These are phyloP conservation scores for Raja brachyura DNA, from an alignment of 2,113 vertebrate genomes.

Conservation along the genomic window DNA sequence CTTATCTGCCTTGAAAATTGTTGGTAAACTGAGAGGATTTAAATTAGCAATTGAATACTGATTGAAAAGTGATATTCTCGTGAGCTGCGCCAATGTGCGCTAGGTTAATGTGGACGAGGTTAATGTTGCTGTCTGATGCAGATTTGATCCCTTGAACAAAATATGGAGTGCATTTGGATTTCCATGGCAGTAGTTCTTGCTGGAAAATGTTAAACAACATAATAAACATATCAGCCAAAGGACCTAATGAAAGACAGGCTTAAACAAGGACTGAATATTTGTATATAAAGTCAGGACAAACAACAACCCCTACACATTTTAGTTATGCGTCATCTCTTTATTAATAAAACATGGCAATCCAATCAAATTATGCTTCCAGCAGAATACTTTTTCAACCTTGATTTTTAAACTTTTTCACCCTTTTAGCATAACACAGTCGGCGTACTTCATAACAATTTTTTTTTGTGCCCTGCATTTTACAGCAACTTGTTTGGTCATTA, in stretches of 20 bases:
- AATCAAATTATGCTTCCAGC: background rate
- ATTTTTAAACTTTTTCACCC: background rate
- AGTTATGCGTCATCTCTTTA: constrained; percentile 7
- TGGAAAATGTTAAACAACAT: constrained; percentile 35
- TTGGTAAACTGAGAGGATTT: background rate
- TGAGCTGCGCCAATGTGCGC: background rate
- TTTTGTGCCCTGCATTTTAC: background rate
- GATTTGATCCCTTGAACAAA: background rate
- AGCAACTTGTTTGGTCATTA: background rate
- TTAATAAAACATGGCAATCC: constrained; percentile 23
- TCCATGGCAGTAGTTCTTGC: background rate
- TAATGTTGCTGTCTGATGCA: background rate
- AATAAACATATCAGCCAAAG: constrained; percentile 19
- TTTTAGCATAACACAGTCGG: background rate
- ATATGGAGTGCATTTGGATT: background rate
- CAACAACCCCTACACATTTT: constrained; percentile 29
- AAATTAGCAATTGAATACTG: background rate
- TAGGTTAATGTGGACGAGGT: background rate
- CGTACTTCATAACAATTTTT: background rate
- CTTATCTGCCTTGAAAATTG: background rate
- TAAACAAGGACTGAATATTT: background rate
- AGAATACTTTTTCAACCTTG: background rate
- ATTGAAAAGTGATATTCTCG: background rate
- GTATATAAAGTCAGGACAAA: constrained; percentile 25
- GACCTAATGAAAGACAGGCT: constrained; percentile 36